Base-by-base conservation (phyloP, 2,888 invertebrate genomes). In the Caradrina clavipalpis region DNA sequence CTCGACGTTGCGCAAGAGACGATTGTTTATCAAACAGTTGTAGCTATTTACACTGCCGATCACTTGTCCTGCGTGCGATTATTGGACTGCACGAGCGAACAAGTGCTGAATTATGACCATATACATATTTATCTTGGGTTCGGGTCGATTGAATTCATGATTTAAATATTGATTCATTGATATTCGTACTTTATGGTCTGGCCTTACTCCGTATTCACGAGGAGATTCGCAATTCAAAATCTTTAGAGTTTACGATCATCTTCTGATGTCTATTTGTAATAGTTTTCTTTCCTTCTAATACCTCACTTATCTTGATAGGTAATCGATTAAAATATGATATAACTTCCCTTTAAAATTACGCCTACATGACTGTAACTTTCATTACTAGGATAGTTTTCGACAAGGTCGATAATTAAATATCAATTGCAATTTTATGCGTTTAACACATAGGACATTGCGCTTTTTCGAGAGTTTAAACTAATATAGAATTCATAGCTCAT, bases 1-100 rank as follows among this genome's bases (percentile, higher is more conserved):
- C 86, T 80, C 84, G 86, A 84, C 72, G 82, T 92, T 92, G 86
- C 88, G 83, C 85, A 91, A 91, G 84, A 70, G 73, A 74, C 86
- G 81, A 90, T 92, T 90, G 91, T 91, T 87, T 88, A 87, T 87
- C 85, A 87, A 89, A 87, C 83, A 83, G 83, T 82, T 72, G 69
- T 80, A 81, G 83, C 71, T 83, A 85, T 88, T 89, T 87, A 84
- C 83, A 80, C 63, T 67, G 81, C 74, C 84, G 81, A 82, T 85
- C 84, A 87, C 87, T 86, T 87, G 87, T 83, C 82, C 35, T 35
- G 35, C 35, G 35, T 35, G 8, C 74, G 60, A 81, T 75, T 80
- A 79, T 86, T 74, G 75, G 74, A 73, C 85, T 78, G 77, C 75
- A 64, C 62, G 67, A 69, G 69, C 73, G 76, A 80, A 85, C 85